These are phyloP conservation scores for Cynopterus sphinx DNA, from an alignment of 2,797 vertebrate species.

Conservation along the genomic window DNA sequence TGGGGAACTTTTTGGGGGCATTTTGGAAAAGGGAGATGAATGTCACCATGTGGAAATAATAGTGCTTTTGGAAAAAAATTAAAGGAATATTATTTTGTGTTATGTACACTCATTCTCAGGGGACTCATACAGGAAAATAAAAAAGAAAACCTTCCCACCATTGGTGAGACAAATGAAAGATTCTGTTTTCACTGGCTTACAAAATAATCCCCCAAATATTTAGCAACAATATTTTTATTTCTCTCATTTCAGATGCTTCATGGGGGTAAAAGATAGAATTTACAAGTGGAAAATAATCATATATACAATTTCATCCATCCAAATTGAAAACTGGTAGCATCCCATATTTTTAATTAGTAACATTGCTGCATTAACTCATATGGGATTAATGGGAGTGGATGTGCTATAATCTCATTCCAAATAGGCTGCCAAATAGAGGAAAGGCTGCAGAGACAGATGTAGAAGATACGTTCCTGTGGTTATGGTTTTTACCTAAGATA, in stretches of 20 bases:
- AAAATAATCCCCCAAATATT: slow-evolving; percentile 70
- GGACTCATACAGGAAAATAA: slow-evolving; percentile 62
- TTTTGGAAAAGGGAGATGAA: slow-evolving; percentile 70
- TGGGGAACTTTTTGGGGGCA: slow-evolving; percentile 44
- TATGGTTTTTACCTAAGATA: not conserved
- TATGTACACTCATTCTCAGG: slow-evolving; percentile 55
- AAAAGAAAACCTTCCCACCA: slow-evolving; percentile 68
- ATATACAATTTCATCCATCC: slow-evolving; percentile 54
- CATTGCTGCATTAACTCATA: slow-evolving; percentile 41
- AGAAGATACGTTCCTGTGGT: not conserved
- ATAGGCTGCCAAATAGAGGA: not conserved
- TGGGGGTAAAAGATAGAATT: slow-evolving; percentile 68
- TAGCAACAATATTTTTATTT: slow-evolving; percentile 74
- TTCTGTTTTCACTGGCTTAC: slow-evolving; percentile 77
- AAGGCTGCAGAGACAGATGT: not conserved
- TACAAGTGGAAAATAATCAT: slow-evolving; percentile 68
- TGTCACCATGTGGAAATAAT: slow-evolving; percentile 79
- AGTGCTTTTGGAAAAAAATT: slow-evolving; percentile 48
- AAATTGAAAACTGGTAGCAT: slow-evolving; percentile 72
- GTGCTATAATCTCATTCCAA: slow-evolving; percentile 52
- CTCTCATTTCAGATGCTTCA: slow-evolving; percentile 66
- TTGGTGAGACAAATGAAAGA: slow-evolving; percentile 71
- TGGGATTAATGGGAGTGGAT: slow-evolving; percentile 47
- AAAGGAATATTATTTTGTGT: slow-evolving; percentile 72
- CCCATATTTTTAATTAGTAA: slow-evolving; percentile 68